These are phyloP conservation scores for Acipenser transmontanus DNA, from an alignment of 2,797 vertebrate genomes.

Conservation along the genomic window DNA sequence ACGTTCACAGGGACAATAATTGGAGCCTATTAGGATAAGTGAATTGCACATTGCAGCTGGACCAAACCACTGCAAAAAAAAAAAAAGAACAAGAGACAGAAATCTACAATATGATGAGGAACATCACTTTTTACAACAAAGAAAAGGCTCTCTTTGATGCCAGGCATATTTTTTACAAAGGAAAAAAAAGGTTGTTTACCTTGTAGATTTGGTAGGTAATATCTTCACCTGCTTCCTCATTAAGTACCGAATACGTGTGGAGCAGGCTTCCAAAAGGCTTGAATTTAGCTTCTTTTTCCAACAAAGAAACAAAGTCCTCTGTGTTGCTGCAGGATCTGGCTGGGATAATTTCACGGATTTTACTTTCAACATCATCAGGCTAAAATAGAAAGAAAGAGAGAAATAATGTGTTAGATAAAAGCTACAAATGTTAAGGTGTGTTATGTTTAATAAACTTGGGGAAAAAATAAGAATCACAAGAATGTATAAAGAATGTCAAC, in stretches of 20 bases:
- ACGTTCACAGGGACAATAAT: neutral
- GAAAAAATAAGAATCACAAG: too few species aligned
- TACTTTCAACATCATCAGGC: slow-evolving; percentile 88
- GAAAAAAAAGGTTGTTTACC: slow-evolving; percentile 48
- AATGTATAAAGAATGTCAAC: too few species aligned
- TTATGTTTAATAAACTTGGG: neutral
- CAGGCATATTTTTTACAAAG: neutral
- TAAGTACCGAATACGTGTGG: slow-evolving; percentile 83
- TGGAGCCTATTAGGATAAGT: neutral
- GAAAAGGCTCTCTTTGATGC: too few species aligned
- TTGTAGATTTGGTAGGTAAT: slow-evolving; percentile 90
- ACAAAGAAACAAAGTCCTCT: slow-evolving; percentile 84
- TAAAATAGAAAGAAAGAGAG: slow-evolving; percentile 33
- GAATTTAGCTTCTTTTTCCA: slow-evolving; percentile 94
- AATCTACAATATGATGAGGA: neutral
- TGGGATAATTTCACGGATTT: slow-evolving; percentile 86
- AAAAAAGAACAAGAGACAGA: neutral
- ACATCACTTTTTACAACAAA: too few species aligned
- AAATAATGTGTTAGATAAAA: neutral
- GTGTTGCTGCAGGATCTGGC: slow-evolving; percentile 84
- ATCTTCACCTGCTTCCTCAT: slow-evolving; percentile 79
- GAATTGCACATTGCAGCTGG: slow-evolving; percentile 5
- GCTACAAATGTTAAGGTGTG: neutral
- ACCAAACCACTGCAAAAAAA: slow-evolving; percentile 1
- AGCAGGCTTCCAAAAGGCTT: slow-evolving; percentile 84